Conservation (phyloP, 2,888 invertebrate genomes). For the Acronicta aceris region DNA sequence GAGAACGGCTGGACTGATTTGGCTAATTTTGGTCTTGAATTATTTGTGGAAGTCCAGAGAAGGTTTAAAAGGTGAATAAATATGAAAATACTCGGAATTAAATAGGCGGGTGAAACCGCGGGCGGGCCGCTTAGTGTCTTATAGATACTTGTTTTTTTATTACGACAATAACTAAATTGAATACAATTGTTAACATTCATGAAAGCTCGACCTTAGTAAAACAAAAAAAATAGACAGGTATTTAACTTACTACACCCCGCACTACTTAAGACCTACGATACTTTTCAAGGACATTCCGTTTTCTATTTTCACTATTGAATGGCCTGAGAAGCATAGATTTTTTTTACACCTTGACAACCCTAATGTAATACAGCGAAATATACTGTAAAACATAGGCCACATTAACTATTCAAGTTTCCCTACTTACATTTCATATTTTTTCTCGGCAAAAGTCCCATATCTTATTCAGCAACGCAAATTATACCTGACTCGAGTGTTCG, state of each 20-base stretch:
- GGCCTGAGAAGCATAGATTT: neutral
- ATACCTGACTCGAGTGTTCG: slow-evolving; percentile 42
- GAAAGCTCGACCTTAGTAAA: neutral
- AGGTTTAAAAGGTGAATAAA: too few species aligned
- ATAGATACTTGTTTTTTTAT: too few species aligned
- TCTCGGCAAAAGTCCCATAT: slow-evolving; percentile 24
- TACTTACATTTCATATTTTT: slow-evolving; percentile 11
- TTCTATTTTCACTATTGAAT: slow-evolving; percentile 2
- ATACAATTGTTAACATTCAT: too few species aligned
- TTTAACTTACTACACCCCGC: neutral
- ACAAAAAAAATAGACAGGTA: neutral
- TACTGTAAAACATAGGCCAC: slow-evolving; percentile 3
- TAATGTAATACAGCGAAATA: slow-evolving; percentile 13
- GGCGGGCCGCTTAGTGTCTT: too few species aligned
- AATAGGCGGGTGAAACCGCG: too few species aligned
- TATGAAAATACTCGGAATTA: too few species aligned
- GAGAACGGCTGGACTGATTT: too few species aligned
- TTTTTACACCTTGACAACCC: slow-evolving; percentile 4
- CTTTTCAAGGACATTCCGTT: neutral
- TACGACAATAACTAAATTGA: too few species aligned
- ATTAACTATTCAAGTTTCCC: slow-evolving; percentile 33
- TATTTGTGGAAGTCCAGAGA: too few species aligned
- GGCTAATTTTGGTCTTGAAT: too few species aligned
- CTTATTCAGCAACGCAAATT: slow-evolving; percentile 61
- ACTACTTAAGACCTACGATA: neutral